A percentile compares a stretch with the other conserved stretches of the same genome.
phyloP scores from a whole-genome alignment of 30 jellyfish, hydroid and myxozoan species.

The Aurelia sp. region DNA sequence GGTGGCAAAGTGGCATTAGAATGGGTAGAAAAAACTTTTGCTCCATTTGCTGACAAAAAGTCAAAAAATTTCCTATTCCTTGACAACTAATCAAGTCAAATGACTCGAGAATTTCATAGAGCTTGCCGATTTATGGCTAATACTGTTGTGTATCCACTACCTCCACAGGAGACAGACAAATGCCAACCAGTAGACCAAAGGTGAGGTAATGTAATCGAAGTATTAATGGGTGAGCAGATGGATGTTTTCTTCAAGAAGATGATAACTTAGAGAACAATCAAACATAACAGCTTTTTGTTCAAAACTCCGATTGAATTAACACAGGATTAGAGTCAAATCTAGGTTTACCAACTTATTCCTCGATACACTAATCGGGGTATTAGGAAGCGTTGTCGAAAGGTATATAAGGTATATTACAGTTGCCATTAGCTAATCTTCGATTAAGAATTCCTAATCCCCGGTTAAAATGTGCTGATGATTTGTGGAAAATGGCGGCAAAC shows the following conservation, averaged over 20 bases:
- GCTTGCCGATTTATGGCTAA: conserved; percentile 21
- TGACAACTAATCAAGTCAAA: conserved; percentile 24
- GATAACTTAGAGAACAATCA: background rate
- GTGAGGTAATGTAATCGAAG: conserved; percentile 14
- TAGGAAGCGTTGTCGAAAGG: no score
- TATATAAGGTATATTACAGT: no score
- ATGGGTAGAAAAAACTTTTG: conserved; percentile 18
- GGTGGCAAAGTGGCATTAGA: no score
- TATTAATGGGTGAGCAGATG: conserved; percentile 43
- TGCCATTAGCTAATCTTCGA: no score
- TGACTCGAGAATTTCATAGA: conserved; percentile 15
- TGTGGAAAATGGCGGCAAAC: no score
- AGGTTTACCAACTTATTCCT: no score
- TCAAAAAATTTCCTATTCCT: conserved; percentile 18
- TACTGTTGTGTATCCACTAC: conserved; percentile 35
- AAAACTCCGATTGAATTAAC: no score
- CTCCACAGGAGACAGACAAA: conserved; percentile 38
- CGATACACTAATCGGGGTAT: no score
- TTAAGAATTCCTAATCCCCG: no score
- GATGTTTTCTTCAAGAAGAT: conserved; percentile 8
- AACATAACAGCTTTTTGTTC: conserved; percentile 19
- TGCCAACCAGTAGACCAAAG: conserved; percentile 33
- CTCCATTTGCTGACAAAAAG: conserved; percentile 40
- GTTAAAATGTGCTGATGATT: no score
- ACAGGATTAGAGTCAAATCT: no score